These are phyloP conservation scores for Platyrinchus mystaceus DNA, from an alignment of 2,797 vertebrate species.

Conservation along the genomic window DNA sequence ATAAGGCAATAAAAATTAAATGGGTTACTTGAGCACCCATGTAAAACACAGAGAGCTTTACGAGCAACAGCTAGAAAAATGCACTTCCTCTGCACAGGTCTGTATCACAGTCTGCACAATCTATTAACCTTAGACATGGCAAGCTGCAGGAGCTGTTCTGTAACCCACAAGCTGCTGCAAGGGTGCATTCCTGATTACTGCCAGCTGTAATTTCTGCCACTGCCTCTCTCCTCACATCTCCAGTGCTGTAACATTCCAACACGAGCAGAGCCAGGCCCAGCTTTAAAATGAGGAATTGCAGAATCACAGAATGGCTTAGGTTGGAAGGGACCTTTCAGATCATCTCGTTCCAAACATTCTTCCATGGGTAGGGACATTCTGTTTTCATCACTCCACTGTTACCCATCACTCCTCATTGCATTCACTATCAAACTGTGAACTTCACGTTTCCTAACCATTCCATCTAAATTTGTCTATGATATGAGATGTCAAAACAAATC, in stretches of 20 bases:
- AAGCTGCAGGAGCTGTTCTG: neutral
- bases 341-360: neutral
- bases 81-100: neutral
- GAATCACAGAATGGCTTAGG: neutral
- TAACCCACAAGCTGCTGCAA: neutral
- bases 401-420: neutral
- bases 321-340: neutral
- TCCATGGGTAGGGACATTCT: neutral
- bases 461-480: neutral
- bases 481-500: neutral
- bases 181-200: slow-evolving; percentile 20
- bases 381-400: neutral
- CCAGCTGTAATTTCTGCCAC: slow-evolving; percentile 34
- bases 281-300: neutral
- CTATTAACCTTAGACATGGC: neutral
- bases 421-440: neutral
- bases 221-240: neutral
- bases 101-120: neutral
- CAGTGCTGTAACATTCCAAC: neutral
- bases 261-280: neutral
- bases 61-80: neutral
- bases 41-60: neutral
- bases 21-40: neutral
- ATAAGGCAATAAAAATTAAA: neutral
- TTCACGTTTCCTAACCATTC: neutral